A percentile compares a stretch with the other conserved stretches of the same genome.
Conservation (phyloP, 2,797 vertebrate genomes). For the Pygocentrus nattereri region DNA sequence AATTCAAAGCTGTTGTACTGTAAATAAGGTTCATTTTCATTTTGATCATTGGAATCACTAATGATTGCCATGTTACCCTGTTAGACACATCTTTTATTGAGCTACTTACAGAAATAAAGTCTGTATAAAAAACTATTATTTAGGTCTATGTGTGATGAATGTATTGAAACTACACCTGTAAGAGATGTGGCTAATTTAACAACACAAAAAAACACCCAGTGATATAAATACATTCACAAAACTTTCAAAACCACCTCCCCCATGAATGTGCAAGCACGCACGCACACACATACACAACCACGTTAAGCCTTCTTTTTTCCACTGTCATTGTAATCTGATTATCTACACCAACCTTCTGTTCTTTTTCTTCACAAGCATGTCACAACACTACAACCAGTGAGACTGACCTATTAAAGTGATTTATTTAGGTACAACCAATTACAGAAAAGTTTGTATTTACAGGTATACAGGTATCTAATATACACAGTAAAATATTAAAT, state of each 20-base stretch:
- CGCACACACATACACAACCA: background rate
- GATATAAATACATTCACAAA: background rate
- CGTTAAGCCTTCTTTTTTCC: conserved; percentile 25
- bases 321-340: conserved; percentile 54
- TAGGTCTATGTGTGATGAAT: background rate
- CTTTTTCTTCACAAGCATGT: conserved; percentile 36
- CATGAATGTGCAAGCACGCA: background rate
- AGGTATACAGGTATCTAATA: background rate
- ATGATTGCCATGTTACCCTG: background rate
- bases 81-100: background rate
- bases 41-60: background rate
- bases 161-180: background rate
- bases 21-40: background rate
- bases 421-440: conserved; percentile 26
- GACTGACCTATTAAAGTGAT: background rate
- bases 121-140: background rate
- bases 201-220: background rate
- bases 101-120: background rate
- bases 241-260: background rate
- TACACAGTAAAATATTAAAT: background rate
- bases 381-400: conserved; percentile 21
- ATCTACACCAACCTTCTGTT: conserved; percentile 44
- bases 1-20: background rate
- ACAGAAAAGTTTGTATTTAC: background rate
- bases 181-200: background rate